These are phyloP conservation scores for Potamarius usumacintae DNA, from an alignment of 2,113 vertebrate genomes.

Conservation along the genomic window DNA sequence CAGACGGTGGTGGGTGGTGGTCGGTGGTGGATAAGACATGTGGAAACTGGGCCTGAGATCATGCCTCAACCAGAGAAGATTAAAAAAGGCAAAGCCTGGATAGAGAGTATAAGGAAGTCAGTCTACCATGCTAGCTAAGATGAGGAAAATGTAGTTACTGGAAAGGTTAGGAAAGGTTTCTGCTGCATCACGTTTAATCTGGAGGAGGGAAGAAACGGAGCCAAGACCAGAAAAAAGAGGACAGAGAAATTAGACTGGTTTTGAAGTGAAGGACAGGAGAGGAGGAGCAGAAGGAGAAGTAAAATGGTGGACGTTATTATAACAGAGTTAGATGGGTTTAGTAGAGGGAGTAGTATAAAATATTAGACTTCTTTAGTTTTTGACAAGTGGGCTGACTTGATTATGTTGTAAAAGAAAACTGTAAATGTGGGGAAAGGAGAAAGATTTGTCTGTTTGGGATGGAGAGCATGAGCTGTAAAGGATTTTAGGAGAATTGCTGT, in stretches of 20 bases:
- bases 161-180: conserved; percentile 57
- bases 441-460: neutral
- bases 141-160: conserved; percentile 56
- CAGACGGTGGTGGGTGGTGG: neutral
- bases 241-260: conserved; percentile 35
- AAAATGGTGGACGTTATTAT: conserved; percentile 1
- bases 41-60: conserved; percentile 38
- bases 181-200: conserved; percentile 57
- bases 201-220: conserved; percentile 54
- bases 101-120: conserved; percentile 65
- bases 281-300: neutral
- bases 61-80: conserved; percentile 44
- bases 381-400: neutral
- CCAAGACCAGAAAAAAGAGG: conserved; percentile 40
- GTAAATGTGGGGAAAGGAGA: neutral
- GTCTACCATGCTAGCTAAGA: conserved; percentile 72
- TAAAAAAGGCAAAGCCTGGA: conserved; percentile 54
- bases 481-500: neutral
- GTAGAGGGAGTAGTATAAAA: neutral
- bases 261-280: neutral
- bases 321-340: neutral
- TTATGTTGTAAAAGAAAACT: neutral
- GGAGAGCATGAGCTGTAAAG: neutral
- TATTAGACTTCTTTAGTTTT: too few species aligned
- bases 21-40: neutral